Percentiles rank a stretch among this genome's conserved stretches.
These are phyloP conservation scores for Corbicula japonica DNA, from an alignment of 2,888 invertebrate genomes.

Conservation along the genomic window DNA sequence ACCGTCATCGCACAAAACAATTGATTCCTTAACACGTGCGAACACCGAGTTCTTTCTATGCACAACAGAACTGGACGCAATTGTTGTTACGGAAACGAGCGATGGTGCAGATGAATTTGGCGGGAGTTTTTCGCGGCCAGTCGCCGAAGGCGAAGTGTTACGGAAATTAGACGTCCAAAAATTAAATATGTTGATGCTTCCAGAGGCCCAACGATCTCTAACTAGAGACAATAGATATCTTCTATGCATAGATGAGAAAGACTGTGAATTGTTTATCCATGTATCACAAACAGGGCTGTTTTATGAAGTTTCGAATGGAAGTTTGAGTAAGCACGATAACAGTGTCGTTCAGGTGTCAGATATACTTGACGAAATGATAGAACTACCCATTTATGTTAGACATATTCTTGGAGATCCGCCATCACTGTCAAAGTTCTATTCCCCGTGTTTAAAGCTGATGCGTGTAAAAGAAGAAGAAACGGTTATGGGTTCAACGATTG, in stretches of 20 bases:
- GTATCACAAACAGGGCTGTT: slow-evolving; percentile 55
- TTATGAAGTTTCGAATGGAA: slow-evolving; percentile 66
- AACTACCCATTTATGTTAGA: slow-evolving; percentile 60
- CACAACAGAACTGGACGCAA: slow-evolving; percentile 59
- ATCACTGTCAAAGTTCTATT: slow-evolving; percentile 62
- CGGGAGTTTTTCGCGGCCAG: slow-evolving; percentile 34
- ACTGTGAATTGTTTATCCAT: slow-evolving; percentile 54
- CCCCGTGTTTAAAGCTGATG: slow-evolving; percentile 58
- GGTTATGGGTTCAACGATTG: slow-evolving; percentile 64
- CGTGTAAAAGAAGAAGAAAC: slow-evolving; percentile 63
- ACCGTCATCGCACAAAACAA: slow-evolving; percentile 51
- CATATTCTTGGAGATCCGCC: slow-evolving; percentile 66
- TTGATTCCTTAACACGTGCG: slow-evolving; percentile 42
- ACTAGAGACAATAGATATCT: slow-evolving; percentile 43
- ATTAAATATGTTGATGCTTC: slow-evolving; percentile 53
- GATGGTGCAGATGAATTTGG: slow-evolving; percentile 12
- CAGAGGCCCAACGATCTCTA: slow-evolving; percentile 29
- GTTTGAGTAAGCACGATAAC: slow-evolving; percentile 52
- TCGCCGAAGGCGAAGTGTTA: slow-evolving; percentile 61
- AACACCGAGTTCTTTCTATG: slow-evolving; percentile 61
- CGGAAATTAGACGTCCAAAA: slow-evolving; percentile 56
- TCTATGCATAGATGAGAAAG: slow-evolving; percentile 64
- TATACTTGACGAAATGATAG: slow-evolving; percentile 60
- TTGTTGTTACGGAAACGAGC: slow-evolving; percentile 40
- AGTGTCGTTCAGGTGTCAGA: slow-evolving; percentile 59